Evolutionary conservation across 2,113 vertebrate genomes (phyloP), one percentile per base, ranked within the genome.

Genomic region (Xenopus laevis): DNA sequence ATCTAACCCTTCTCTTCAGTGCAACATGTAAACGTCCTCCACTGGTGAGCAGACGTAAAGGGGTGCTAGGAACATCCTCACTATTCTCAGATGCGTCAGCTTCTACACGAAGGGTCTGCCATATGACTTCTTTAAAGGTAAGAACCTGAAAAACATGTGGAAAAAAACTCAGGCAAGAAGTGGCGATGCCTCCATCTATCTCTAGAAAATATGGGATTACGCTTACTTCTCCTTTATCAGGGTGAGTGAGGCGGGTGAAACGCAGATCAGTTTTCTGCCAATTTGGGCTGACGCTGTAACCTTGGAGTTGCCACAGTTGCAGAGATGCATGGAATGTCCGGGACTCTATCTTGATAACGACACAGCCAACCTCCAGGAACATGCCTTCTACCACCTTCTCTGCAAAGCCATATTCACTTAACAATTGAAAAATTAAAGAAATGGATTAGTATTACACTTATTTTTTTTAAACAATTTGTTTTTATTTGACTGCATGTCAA

Each of bases 381-480:
- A 99, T 99, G n/a, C 97, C 97, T 82, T 99, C 97, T 73, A 99
- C 97, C 7, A 99, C 97, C 79, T 99, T 99, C 86, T 99, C 97
- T 0, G 97, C 97, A 88, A 99, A 99, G 81, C 97, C 97, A 46
- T 99, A 99, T 85, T 98, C 97, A 72, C 97, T 99, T n/a, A n/a
- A n/a, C n/a, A n/a, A n/a, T n/a, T n/a, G 82, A 55, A 68, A 81
- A 74, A 58, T 30, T 73, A 1, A 7, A 79, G 47, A 18, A 23
- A 18, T 62, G 2, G 15, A 50, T 50, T 10, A 50, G 47, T 50
- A 12, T 50, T 7, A 40, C 33, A 33, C 3, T 33, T 40, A 2
- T 27, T 27, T 27, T 27, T 27, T 27, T 27, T 27, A 27, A 40
- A 40, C 33, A 40, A 40, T 40, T 40, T 9, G 33, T 40, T 40